phyloP scores from a whole-genome alignment of 2,888 invertebrate species.

The Gastracanthus pulcherrimus region DNA sequence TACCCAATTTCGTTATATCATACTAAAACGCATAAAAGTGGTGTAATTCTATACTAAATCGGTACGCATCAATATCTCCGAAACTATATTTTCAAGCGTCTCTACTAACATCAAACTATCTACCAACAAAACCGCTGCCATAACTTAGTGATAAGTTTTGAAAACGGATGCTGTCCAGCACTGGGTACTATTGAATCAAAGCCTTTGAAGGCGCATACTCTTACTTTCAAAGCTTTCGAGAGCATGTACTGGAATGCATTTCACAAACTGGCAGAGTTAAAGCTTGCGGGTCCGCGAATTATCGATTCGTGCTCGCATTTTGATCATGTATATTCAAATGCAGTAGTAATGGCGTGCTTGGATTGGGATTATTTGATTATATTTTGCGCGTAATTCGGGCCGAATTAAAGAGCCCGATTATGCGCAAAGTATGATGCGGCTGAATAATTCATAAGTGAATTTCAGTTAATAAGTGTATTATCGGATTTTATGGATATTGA shows the following conservation, averaged over 20 bases:
- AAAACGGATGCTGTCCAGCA: no score
- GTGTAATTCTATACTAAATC: no score
- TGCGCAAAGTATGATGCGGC: not conserved
- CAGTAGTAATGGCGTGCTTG: not conserved
- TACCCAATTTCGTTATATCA: no score
- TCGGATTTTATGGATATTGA: not conserved
- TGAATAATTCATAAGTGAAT: constrained; percentile 3
- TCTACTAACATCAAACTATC: no score
- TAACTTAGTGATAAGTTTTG: no score
- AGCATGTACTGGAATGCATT: not conserved
- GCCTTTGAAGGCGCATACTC: no score
- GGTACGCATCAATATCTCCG: no score
- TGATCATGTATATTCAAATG: not conserved
- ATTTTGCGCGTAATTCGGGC: not conserved
- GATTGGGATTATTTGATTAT: not conserved
- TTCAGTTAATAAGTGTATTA: not conserved
- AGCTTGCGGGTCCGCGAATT: not conserved
- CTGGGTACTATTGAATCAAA: no score
- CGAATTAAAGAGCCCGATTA: not conserved
- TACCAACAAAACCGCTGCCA: no score
- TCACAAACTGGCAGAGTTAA: not conserved
- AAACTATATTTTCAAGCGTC: no score
- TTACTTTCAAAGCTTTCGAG: not conserved
- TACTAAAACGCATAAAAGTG: no score
- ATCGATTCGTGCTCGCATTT: not conserved